Evolutionary conservation across 2,113 vertebrate genomes (phyloP).

Genomic region (Crotalus helleri): DNA sequence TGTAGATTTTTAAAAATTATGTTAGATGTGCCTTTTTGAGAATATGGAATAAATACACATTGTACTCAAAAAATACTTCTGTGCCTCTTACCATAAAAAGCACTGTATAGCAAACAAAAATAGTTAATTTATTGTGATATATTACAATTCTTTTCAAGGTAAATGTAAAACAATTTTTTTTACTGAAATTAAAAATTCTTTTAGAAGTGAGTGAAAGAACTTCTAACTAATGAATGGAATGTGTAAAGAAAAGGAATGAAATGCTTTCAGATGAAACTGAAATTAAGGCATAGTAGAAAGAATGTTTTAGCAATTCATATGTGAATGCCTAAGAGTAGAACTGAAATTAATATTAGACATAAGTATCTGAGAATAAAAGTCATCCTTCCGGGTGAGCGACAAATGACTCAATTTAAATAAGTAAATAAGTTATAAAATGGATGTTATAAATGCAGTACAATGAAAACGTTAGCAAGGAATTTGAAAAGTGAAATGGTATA

Average conservation of each 20-base stretch:
- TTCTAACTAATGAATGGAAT: background rate
- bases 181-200: background rate
- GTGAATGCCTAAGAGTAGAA: background rate
- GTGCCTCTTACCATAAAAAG: background rate
- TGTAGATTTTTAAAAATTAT: background rate
- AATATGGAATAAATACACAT: too few species aligned
- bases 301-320: background rate
- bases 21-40: background rate
- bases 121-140: background rate
- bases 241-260: background rate
- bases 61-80: background rate
- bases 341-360: background rate
- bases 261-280: background rate
- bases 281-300: background rate
- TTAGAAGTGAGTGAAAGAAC: background rate
- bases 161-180: background rate
- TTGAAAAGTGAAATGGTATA: background rate
- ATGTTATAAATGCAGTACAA: background rate
- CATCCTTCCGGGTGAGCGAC: background rate
- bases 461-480: background rate
- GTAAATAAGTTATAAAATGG: background rate
- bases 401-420: background rate
- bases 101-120: background rate
- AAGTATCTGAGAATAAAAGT: background rate
- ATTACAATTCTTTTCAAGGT: background rate